Evolutionary conservation across 2,888 invertebrate species (phyloP).

Genomic region (Listrodromus nycthemerus): DNA sequence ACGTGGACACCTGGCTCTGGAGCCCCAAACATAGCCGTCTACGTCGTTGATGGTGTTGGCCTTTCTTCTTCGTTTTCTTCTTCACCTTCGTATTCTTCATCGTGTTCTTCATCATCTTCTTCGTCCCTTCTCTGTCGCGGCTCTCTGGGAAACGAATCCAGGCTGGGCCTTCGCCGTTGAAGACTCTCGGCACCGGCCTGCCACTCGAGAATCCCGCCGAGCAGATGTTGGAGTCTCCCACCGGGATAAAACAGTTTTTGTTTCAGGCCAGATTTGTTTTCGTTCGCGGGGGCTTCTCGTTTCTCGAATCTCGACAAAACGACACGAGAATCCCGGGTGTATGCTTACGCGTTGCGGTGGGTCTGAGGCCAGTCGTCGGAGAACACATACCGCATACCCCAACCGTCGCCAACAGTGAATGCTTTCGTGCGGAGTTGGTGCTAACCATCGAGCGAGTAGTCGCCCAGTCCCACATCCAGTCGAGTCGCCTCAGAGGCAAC

Average conservation of each 20-base stretch:
- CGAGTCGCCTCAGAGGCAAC: conserved; percentile 35
- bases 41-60: conserved; percentile 61
- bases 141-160: conserved; percentile 60
- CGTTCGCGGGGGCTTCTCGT: conserved; percentile 70
- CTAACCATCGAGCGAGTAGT: conserved; percentile 20
- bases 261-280: conserved; percentile 80
- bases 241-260: conserved; percentile 74
- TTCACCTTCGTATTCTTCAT: not conserved
- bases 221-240: conserved; percentile 73
- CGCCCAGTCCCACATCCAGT: not conserved
- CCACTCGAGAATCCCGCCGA: conserved; percentile 66
- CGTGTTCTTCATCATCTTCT: conserved; percentile 16
- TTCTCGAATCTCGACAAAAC: conserved; percentile 60
- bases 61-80: conserved; percentile 24
- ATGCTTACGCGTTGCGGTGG: conserved; percentile 9
- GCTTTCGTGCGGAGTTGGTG: conserved; percentile 32
- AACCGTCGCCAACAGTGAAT: conserved; percentile 2
- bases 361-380: not conserved
- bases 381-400: not conserved
- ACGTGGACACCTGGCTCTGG: conserved; percentile 79
- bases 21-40: conserved; percentile 55
- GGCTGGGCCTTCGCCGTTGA: conserved; percentile 27
- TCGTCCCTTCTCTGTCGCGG: conserved; percentile 48
- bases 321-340: conserved; percentile 58
- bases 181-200: conserved; percentile 57